Evolutionary conservation across 2,888 invertebrate species (phyloP), one percentile per base, ranked within the genome.

Genomic region (Ennomos fuscantarius): DNA sequence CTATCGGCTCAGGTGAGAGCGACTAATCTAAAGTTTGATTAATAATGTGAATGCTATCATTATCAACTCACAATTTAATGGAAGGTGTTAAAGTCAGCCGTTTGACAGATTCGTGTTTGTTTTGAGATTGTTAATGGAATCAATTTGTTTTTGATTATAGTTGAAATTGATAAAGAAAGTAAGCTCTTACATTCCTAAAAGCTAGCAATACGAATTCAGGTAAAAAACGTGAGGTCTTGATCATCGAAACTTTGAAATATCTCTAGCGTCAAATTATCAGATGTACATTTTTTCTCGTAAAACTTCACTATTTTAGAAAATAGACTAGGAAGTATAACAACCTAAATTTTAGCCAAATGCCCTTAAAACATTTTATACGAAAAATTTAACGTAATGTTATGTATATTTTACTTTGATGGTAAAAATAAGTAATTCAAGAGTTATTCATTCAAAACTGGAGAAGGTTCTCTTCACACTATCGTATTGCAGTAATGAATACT

Each of bases 11-110:
- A 34, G 42, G 51, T 37, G 60, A 65, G 51, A 59, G 65, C 36
- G 55, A 65, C 62, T 56, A 67, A 62, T 62, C 63, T 53, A 49
- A 49, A 58, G 48, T 55, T 63, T 62, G 63, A 63, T 63, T 63
- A 60, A 65, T 63, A 57, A 58, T 43, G 47, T 52, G 50, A 50
- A 40, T 43, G 60, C 41, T 60, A 63, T 59, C 60, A 55, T 43
- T 60, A 63, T 59, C 60, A 52, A 42, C 43, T 31, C 24, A 34
- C 32, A 47, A 43, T 34, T 51, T 61, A 59, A 66, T 65, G 63
- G 63, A 62, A 62, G 41, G 59, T 53, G 58, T 53, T 54, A 56
- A 57, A 50, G 54, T 57, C 55, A 48, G 31, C n/a, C 45, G 44
- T 48, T 50, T 62, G 62, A 66, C 62, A 60, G 60, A 66, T 64